Evolutionary conservation across 2,888 invertebrate genomes (phyloP), one percentile per base, ranked within the genome.

Genomic region (Melitaea athalia): DNA sequence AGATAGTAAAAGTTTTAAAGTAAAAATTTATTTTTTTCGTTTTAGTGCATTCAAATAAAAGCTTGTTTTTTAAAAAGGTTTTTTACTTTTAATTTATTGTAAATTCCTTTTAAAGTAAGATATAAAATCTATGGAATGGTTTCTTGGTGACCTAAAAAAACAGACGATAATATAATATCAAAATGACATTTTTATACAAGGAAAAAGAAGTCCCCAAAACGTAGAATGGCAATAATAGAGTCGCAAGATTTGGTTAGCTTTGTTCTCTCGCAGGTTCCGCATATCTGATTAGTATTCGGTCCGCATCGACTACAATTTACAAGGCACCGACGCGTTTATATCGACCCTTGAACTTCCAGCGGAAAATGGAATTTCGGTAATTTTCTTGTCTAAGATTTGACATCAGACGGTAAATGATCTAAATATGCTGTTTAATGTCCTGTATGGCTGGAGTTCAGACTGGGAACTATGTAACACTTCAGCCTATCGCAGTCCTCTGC

Each of bases 231-330:
- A 52, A 8, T 12, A 52, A 52, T 24, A 11, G 52, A 24, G 52
- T 24, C 24, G 24, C 17, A 52, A 12, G 24, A 52, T 17, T 52
- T 11, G 31, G 52, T 24, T 52, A 52, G 24, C 52, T 17, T 4
- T 17, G 12, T 10, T 38, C 1, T 38, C 38, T 38, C 5, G 4
- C 38, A 15, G 17, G 10, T 10, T 5, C 45, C 0, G 57, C 47
- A 31, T n/a, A 55, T 55, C 33, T 17, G 57, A 59, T 68, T 50
- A 60, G 47, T 24, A 69, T 59, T 69, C 65, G 33, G 11, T 59
- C 60, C 65, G 59, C 50, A 62, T 59, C 38, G 38, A 11, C 43
- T 33, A 61, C 61, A 49, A 59, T 63, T 63, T 63, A 62, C 63
- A 43, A 55, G 67, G 12, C 31, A 17, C 14, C 6, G 33, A 53